phyloP scores from a whole-genome alignment of 2,797 vertebrate genomes.

The Alcedo atthis region DNA sequence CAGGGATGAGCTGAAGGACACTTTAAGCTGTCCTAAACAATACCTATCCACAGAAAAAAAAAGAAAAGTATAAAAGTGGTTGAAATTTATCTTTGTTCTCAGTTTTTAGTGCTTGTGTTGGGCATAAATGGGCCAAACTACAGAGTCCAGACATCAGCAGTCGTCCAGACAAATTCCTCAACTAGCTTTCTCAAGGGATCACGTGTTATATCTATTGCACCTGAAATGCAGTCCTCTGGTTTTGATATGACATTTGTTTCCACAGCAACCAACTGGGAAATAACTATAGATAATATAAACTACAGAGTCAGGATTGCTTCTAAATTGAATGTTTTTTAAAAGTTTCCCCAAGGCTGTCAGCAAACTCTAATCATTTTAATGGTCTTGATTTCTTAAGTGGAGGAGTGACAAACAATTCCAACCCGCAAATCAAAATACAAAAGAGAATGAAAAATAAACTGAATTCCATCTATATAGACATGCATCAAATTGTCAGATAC shows the following conservation, averaged over 20 bases:
- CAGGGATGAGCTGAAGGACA: not conserved
- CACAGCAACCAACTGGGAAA: conserved; percentile 58
- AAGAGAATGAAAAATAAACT: conserved; percentile 30
- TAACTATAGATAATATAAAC: conserved; percentile 57
- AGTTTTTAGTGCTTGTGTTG: not conserved
- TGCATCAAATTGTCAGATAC: not conserved
- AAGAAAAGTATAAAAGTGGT: not conserved
- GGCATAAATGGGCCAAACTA: not conserved
- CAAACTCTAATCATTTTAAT: conserved; percentile 47
- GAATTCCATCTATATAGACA: not conserved
- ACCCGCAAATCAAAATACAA: conserved; percentile 31
- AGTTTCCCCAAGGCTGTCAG: conserved; percentile 45
- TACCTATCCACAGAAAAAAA: not conserved
- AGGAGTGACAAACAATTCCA: not conserved
- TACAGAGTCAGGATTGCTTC: conserved; percentile 34
- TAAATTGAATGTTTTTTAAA: conserved; percentile 43
- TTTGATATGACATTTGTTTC: conserved; percentile 55
- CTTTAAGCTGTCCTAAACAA: not conserved
- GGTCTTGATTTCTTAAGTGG: conserved; percentile 13
- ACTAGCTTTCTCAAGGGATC: not conserved
- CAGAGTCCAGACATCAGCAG: not conserved
- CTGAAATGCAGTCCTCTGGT: not conserved
- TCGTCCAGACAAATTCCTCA: not conserved
- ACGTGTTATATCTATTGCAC: not conserved
- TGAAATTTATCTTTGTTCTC: conserved; percentile 2